Percentiles rank a stretch among this genome's conserved stretches.
Conservation (phyloP, 2,888 invertebrate species). For the Heliconius ismenius region DNA sequence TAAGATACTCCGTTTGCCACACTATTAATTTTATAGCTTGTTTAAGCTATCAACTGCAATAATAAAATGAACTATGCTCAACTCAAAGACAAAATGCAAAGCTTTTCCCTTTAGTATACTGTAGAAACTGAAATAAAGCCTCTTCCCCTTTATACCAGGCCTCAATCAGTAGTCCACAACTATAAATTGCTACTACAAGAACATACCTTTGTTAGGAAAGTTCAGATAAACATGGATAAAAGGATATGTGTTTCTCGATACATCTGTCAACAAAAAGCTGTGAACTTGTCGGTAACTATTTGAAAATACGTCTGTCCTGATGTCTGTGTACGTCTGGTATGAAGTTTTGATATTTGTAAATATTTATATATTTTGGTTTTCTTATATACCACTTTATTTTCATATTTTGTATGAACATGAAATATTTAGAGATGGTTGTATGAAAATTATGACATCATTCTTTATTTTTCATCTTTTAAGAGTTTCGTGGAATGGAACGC, state of each 20-base stretch:
- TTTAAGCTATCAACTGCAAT: no score
- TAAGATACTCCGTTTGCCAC: no score
- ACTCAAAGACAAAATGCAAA: neutral
- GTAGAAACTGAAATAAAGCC: no score
- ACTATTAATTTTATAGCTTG: no score
- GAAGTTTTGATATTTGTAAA: constrained; percentile 14
- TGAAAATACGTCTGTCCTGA: constrained; percentile 14
- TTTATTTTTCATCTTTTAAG: no score
- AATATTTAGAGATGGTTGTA: no score
- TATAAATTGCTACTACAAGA: no score
- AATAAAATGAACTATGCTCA: no score
- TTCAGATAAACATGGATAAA: neutral
- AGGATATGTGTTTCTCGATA: neutral
- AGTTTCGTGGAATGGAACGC: no score
- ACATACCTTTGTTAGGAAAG: neutral
- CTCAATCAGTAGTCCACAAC: no score
- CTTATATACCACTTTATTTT: neutral
- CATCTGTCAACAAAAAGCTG: neutral
- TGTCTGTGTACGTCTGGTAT: neutral
- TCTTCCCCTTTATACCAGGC: no score
- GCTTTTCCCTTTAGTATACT: neutral
- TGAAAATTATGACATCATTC: no score
- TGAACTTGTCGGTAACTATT: constrained; percentile 14
- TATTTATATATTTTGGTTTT: neutral
- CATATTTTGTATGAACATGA: neutral